Percentiles rank a stretch among this genome's conserved stretches.
Evolutionary conservation across 2,113 vertebrate genomes (phyloP).

Genomic region (Nerophis ophidion): DNA sequence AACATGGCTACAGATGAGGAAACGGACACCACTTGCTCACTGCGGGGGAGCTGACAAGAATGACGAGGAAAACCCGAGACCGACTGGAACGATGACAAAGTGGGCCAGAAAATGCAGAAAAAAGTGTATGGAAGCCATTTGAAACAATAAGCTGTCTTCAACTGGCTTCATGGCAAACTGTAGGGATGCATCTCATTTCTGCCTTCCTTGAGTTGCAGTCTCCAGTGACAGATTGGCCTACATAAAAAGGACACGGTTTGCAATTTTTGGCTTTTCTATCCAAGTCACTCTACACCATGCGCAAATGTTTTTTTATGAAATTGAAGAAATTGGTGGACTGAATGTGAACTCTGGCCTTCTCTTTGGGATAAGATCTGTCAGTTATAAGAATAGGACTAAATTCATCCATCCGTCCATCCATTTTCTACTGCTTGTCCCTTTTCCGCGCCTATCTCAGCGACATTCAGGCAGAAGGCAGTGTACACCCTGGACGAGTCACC

Average conservation of each 20-base stretch:
- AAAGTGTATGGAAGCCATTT: constrained; percentile 53
- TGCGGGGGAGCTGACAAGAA: constrained; percentile 19
- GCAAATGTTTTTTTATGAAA: constrained; percentile 9
- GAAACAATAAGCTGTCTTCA: constrained; percentile 53
- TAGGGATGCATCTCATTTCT: constrained; percentile 27
- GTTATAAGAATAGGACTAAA: constrained; percentile 3
- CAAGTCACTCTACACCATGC: background rate
- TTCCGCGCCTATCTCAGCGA: too few species aligned
- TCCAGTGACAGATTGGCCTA: constrained; percentile 3
- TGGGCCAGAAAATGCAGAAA: constrained; percentile 43
- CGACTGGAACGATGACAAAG: constrained; percentile 49
- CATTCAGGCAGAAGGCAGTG: too few species aligned
- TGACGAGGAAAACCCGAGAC: constrained; percentile 30
- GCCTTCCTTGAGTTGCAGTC: constrained; percentile 7
- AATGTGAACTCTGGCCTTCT: constrained; percentile 4
- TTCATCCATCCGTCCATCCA: too few species aligned
- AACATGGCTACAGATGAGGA: constrained; percentile 15
- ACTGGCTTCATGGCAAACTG: constrained; percentile 24
- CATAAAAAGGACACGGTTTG: constrained; percentile 3
- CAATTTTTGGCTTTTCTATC: constrained; percentile 11
- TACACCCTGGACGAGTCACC: too few species aligned
- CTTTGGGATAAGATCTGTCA: constrained; percentile 1
- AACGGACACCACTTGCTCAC: constrained; percentile 10
- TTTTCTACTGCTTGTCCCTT: too few species aligned
- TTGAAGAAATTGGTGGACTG: background rate